A percentile compares a stretch with the other conserved stretches of the same genome.
Conservation (phyloP, 2,797 vertebrate species). For the Chanos chanos region DNA sequence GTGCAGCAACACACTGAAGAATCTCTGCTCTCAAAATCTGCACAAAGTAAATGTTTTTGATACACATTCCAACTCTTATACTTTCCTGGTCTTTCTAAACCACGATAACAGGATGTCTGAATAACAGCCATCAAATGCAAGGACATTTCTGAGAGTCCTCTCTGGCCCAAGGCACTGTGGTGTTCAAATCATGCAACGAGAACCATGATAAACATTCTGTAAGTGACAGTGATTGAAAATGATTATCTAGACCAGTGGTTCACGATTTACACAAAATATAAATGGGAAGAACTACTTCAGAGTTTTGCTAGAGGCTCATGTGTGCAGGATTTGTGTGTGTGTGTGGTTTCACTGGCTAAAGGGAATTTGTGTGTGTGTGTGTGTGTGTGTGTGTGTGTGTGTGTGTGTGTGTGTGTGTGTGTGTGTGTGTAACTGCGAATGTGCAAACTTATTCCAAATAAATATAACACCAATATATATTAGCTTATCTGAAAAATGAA, state of each 20-base stretch:
- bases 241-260: constrained; percentile 45
- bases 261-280: constrained; percentile 31
- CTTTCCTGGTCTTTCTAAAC: constrained; percentile 33
- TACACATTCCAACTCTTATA: constrained; percentile 33
- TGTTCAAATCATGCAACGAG: constrained; percentile 9
- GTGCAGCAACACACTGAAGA: constrained; percentile 16
- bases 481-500: too few relatives aligned
- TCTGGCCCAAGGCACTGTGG: constrained; percentile 12
- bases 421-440: not conserved
- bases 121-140: constrained; percentile 40
- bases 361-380: not conserved
- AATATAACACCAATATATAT: too few relatives aligned
- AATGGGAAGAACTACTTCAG: constrained; percentile 15
- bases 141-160: constrained; percentile 17
- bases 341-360: too few relatives aligned
- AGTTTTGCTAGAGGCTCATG: constrained; percentile 25
- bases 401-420: not conserved
- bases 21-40: constrained; percentile 20
- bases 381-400: not conserved
- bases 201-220: constrained; percentile 32
- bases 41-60: constrained; percentile 31
- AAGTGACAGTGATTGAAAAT: constrained; percentile 39
- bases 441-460: not conserved
- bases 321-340: not conserved
- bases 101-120: constrained; percentile 33